Evolutionary conservation across 2,888 invertebrate species (phyloP), one percentile per base, ranked within the genome.

Genomic region (Empis stercorea): DNA sequence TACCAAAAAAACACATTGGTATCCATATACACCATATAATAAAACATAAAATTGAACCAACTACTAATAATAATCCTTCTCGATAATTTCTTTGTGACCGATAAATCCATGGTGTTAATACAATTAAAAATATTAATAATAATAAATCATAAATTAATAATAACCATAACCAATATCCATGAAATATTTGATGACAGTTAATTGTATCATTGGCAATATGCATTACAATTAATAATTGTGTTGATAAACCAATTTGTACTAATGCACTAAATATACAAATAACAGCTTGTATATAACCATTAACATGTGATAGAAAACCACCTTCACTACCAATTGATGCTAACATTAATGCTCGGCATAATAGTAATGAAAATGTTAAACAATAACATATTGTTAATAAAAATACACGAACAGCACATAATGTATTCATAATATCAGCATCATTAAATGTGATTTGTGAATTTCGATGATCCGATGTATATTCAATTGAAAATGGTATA

Each of bases 301-400:
- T 79, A 10, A 83, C 75, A 57, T 83, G 83, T 5, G 79, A 78
- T 52, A 80, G 73, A 53, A 82, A 79, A 0, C 81, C 78, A 1
- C 79, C 76, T 49, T 80, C 79, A 49, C 76, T 75, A 2, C 74
- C 79, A 42, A 80, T 78, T 2, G 80, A 79, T 1, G 80, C 78
- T 42, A 84, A 62, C 64, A 83, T 76, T 7, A 83, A 70, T 2
- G 77, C 73, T 14, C 83, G 71, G 10, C 81, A 75, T 9, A 83
- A 66, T 57, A 83, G 68, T 27, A 81, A 65, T 2, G 81, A 79
- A 59, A 82, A 80, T 2, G 76, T 71, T 34, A 78, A 63, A 16
- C 80, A 77, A 49, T 79, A 80, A 32, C 76, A 74, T 10, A 81
- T 56, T 0, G 78, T 76, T 15, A 79, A 68, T 2, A 76, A 67